These are phyloP conservation scores for Agrochola circellaris DNA, from an alignment of 2,888 invertebrate genomes.

Conservation along the genomic window DNA sequence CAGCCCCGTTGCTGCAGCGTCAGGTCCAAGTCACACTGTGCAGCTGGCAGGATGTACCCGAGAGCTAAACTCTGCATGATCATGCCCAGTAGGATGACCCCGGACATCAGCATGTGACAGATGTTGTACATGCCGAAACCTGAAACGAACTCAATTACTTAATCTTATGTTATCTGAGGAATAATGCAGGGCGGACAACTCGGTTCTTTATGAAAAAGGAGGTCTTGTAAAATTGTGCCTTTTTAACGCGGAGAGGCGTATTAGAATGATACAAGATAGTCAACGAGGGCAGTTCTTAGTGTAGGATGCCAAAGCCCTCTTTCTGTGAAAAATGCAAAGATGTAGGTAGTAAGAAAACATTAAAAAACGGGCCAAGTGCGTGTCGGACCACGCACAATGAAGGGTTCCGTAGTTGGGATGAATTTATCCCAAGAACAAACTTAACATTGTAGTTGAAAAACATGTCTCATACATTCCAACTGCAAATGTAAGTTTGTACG, in stretches of 20 bases:
- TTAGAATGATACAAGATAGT: neutral
- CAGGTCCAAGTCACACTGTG: slow-evolving; percentile 93
- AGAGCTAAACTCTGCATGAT: slow-evolving; percentile 93
- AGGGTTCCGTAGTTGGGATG: no score
- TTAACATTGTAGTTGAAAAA: no score
- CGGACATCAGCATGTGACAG: slow-evolving; percentile 91
- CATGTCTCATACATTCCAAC: no score
- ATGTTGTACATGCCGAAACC: slow-evolving; percentile 92
- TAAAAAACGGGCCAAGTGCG: no score
- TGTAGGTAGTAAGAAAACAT: neutral
- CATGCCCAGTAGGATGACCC: slow-evolving; percentile 92
- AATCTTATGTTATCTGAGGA: neutral
- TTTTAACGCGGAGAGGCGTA: neutral
- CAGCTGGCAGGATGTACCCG: slow-evolving; percentile 92
- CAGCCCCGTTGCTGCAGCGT: slow-evolving; percentile 91
- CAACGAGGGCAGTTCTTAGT: neutral
- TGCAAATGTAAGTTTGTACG: no score
- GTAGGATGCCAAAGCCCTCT: neutral
- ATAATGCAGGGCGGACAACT: neutral
- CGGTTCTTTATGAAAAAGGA: neutral
- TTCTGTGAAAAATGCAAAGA: neutral
- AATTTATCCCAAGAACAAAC: no score
- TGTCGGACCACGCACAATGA: no score
- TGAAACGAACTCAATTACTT: slow-evolving; percentile 62
- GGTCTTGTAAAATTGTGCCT: neutral